Percentiles rank a stretch among this genome's conserved stretches.
phyloP scores from a whole-genome alignment of 1,140 invertebrate genomes.

The Listronotus bonariensis region DNA sequence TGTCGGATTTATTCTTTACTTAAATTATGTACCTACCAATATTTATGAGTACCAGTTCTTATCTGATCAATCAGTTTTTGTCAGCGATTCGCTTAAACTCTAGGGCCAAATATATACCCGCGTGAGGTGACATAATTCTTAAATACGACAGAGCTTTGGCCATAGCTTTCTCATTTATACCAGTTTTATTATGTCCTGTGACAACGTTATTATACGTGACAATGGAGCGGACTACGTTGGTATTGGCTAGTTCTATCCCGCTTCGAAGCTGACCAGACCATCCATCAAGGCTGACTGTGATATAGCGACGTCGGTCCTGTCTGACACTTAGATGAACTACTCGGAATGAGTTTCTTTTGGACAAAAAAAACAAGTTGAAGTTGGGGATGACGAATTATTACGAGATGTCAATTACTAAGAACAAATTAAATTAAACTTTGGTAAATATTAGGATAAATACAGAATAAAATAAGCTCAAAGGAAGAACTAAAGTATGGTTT shows the following conservation, averaged over 20 bases:
- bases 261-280: constrained; percentile 18
- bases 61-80: too few relatives aligned
- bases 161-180: constrained; percentile 5
- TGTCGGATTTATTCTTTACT: too few relatives aligned
- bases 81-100: too few relatives aligned
- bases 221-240: constrained; percentile 14
- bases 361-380: constrained; percentile 15
- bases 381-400: constrained; percentile 33
- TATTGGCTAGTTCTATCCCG: constrained; percentile 9
- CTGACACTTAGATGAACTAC: constrained; percentile 39
- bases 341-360: constrained; percentile 29
- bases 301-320: constrained; percentile 35
- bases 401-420: not conserved
- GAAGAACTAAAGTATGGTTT: too few relatives aligned
- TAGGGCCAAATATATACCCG: too few relatives aligned
- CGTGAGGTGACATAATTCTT: not conserved
- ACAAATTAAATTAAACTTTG: not conserved
- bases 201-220: constrained; percentile 38
- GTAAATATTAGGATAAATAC: not conserved
- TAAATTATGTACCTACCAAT: too few relatives aligned
- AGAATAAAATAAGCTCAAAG: too few relatives aligned
- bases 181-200: constrained; percentile 14
- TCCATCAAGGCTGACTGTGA: constrained; percentile 40
- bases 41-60: too few relatives aligned
- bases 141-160: not conserved